Evolutionary conservation across 2,113 vertebrate genomes (phyloP).

Genomic region (Indicator indicator): DNA sequence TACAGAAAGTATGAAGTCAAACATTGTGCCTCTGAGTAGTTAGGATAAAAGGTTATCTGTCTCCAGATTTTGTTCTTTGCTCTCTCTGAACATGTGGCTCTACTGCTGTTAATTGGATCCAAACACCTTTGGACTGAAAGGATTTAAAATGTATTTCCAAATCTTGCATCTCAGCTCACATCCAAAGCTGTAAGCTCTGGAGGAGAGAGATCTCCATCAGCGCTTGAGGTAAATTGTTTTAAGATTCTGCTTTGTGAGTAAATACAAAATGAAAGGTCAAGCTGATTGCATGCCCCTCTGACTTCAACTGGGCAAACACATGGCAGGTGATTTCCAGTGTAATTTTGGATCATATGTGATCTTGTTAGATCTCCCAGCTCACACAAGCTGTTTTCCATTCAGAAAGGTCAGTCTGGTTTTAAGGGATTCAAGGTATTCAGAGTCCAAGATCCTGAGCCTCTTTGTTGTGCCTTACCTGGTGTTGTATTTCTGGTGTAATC

Average conservation of each 20-base stretch:
- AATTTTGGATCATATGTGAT: not conserved
- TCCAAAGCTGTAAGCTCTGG: not conserved
- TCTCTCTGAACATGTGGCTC: not conserved
- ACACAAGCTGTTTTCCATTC: not conserved
- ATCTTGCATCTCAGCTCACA: rapidly evolving
- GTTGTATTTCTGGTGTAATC: constrained; percentile 33
- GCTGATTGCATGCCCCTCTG: not conserved
- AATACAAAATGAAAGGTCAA: constrained; percentile 20
- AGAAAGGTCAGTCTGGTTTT: constrained; percentile 9
- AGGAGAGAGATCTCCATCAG: not conserved
- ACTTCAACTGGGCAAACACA: not conserved
- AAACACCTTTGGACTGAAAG: not conserved
- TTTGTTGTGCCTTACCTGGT: constrained; percentile 14
- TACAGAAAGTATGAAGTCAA: not conserved
- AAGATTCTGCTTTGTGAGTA: not conserved
- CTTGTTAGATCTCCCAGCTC: not conserved
- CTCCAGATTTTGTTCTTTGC: not conserved
- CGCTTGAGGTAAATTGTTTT: not conserved
- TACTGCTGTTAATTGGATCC: not conserved
- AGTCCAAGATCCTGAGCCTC: not conserved
- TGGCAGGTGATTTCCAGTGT: not conserved
- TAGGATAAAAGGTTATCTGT: not conserved
- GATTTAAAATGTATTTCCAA: not conserved
- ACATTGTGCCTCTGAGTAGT: not conserved
- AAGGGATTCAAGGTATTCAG: not conserved